Evolutionary conservation across 1,140 invertebrate species (phyloP), one percentile per base, ranked within the genome.

Genomic region (Chironomus striatipennis): DNA sequence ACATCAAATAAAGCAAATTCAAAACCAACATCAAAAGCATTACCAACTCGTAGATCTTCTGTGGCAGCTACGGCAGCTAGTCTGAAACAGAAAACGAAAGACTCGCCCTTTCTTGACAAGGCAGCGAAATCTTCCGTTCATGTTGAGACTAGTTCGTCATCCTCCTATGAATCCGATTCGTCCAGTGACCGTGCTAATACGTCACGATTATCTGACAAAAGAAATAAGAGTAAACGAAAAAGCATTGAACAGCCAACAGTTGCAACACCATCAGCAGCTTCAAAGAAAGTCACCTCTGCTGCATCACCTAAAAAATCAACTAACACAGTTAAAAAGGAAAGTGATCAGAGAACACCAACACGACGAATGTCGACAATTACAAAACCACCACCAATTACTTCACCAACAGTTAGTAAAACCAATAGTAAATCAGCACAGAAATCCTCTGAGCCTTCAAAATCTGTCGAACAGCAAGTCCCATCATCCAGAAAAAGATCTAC

Each of bases 81-180:
- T 70, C 17, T 21, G 4, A 70, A 70, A 70, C 65, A 70, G 7
- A 70, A 70, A 70, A 72, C 78, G 77, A 80, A 80, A 77, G 81
- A 83, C 79, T 80, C 80, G 81, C 81, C 81, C 81, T 83, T 83
- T 83, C 81, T 83, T 81, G 81, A 83, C 81, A 83, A 83, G 81
- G 81, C 74, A 77, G 75, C 80, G 78, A 79, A 79, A 78, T 77
- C 81, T 67, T 77, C 78, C 78, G 79, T 79, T 72, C 76, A 78
- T 77, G 72, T 79, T 78, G 73, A 72, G 9, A 64, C 65, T 67
- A 43, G 65, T 42, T 47, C 24, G 18, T 20, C 65, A 10, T 76
- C 75, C 75, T 77, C 79, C 74, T 80, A 80, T 75, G 79, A 80
- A 75, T 80, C 80, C 65, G 80, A 79, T 77, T 79, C 79, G 76